Base-by-base conservation (phyloP, 2,113 vertebrate species). In the Grus americana region DNA sequence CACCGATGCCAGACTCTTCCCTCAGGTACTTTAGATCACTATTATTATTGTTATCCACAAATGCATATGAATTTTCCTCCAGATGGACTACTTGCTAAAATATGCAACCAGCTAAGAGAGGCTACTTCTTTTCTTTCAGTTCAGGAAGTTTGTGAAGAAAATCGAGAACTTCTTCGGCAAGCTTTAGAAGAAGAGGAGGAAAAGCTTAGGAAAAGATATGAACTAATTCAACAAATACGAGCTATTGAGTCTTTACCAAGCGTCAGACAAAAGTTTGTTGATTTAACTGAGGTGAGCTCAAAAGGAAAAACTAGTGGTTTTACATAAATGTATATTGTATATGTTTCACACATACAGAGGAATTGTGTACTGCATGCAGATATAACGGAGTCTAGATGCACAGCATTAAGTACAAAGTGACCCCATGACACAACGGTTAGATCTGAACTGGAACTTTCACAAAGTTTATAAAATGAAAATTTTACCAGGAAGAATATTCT, bases 231-330 rank as follows among this genome's bases (percentile, higher is more conserved):
- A 40, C 98, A 99, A 97, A 98, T 99, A 71, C 98, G 97, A 26
- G 97, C 98, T 27, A 92, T 99, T 23, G 98, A 99, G 93, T 98
- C 98, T 0, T 63, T 96, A 75, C 98, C 99, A 59, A 63, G 9
- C 15, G 26, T 97, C 49, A 98, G 91, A 92, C 92, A 97, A 22
- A 99, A 98, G 94, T 96, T 98, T 66, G 96, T 99, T 92, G 99
- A 99, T 79, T 97, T 99, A 93, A 99, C 99, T 71, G 98, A 99
- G 98, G 99, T 99, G 95, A 98, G 98, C 71, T 67, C 29, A 74
- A 47, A 81, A 81, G 29, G 9, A 72, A 86, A 83, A 87, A 20
- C 5, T 8, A 24, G 16, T 42, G 9, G 0, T 47, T 76, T 87
- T 89, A 47, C 46, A 12, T 46, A 62, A 52, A 54, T 22, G 1